Base-by-base conservation (phyloP, 2,113 vertebrate genomes). In the Halichoeres trimaculatus region DNA sequence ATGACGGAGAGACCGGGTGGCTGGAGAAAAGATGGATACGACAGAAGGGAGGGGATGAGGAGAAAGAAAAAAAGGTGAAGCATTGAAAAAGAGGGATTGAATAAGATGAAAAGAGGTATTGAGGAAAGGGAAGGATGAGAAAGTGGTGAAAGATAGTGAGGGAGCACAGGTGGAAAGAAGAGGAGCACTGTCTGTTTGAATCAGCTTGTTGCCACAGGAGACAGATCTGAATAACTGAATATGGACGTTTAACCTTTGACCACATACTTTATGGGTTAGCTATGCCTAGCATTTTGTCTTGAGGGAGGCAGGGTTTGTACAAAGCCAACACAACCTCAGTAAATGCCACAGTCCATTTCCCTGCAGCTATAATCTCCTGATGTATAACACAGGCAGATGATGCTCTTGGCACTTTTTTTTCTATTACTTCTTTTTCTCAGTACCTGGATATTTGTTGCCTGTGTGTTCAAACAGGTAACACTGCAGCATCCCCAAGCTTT, bases 71-170 rank as follows among this genome's bases (percentile, higher is more conserved):
- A 74, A 70, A 45, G 48, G 70, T 64, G 47, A 62, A 48, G 6
- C 4, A n/a, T 10, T 8, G 40, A 64, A 43, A 45, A 58, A 14
- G 4, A 11, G n/a, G 51, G 56, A 53, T 40, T 81, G 11, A 76
- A 36, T 67, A 16, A 64, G 67, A 91, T 89, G 84, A 91, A 90
- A 90, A 80, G 85, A 76, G 43, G 78, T 71, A 90, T 71, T 85
- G 76, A 87, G 74, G 76, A 89, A 85, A 79, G 30, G 60, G 30
- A 84, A 78, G 89, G 90, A 92, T 92, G 81, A 91, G 83, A 80
- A 91, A 26, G 87, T 87, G 90, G 60, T 88, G 89, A 91, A 76
- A 85, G 89, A 87, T 7, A 30, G 78, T 36, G 43, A 80, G 69
- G 17, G 54, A 60, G 71, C 67, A 85, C 83, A 89, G 87, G 91